These are phyloP conservation scores for Cydia strobilella DNA, from an alignment of 1,140 invertebrate species.

Conservation along the genomic window DNA sequence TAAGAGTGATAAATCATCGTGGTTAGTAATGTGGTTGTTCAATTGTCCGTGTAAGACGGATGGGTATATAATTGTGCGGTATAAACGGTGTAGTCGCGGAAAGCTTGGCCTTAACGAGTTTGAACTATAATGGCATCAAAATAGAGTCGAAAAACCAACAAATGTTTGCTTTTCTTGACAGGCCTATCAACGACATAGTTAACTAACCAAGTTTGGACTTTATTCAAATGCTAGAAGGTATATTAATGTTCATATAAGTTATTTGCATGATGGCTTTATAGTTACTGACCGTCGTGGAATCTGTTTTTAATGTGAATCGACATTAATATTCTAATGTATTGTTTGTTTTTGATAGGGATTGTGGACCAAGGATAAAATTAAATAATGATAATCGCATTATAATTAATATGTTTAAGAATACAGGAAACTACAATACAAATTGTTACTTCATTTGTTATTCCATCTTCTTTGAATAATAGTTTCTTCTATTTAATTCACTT, in stretches of 20 bases:
- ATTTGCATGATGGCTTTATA: background rate
- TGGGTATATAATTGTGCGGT: slow-evolving; percentile 30
- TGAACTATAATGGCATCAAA: background rate
- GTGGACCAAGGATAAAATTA: background rate
- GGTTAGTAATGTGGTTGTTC: slow-evolving; percentile 21
- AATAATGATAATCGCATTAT: background rate
- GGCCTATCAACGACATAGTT: background rate
- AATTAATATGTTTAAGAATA: background rate
- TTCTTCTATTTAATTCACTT: too few species aligned
- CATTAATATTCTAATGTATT: slow-evolving; percentile 31
- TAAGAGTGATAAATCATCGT: slow-evolving; percentile 2
- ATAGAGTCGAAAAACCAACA: background rate
- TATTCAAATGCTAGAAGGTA: background rate
- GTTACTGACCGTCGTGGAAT: slow-evolving; percentile 27
- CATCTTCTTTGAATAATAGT: too few species aligned
- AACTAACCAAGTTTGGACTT: background rate
- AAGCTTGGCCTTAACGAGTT: background rate
- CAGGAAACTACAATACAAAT: background rate
- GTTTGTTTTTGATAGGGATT: slow-evolving; percentile 35
- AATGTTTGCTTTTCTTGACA: background rate
- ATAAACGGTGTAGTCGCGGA: background rate
- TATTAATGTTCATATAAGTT: background rate
- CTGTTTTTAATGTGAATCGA: slow-evolving; percentile 26
- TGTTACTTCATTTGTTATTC: background rate
- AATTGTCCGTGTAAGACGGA: slow-evolving; percentile 30